phyloP scores from a whole-genome alignment of 2,888 invertebrate species.

The Auanema sp. region DNA sequence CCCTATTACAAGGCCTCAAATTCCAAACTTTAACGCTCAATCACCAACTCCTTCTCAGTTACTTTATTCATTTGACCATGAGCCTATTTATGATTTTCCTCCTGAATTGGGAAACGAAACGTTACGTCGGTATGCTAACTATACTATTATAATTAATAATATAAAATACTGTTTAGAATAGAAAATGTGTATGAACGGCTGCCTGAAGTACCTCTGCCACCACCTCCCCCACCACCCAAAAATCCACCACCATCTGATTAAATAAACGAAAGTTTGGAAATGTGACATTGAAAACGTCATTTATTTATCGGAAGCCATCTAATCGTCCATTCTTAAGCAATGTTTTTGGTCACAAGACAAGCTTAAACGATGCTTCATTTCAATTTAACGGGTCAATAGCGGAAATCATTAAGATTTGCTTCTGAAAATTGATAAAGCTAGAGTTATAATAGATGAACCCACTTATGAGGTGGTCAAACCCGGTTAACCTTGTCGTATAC shows the following conservation, averaged over 20 bases:
- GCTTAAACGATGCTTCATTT: no score
- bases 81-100: conserved; percentile 56
- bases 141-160: not conserved
- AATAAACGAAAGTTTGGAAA: no score
- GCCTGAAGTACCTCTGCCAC: not conserved
- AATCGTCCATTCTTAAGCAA: no score
- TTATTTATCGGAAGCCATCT: no score
- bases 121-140: not conserved
- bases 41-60: conserved; percentile 54
- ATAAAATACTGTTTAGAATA: not conserved
- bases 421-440: no score
- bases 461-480: no score
- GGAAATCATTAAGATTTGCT: no score
- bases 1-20: conserved; percentile 34
- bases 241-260: conserved; percentile 1
- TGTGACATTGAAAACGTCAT: no score
- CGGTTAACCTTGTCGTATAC: no score
- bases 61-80: conserved; percentile 57
- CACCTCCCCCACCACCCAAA: conserved; percentile 2
- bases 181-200: not conserved
- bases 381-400: no score
- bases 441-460: no score
- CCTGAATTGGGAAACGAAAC: conserved; percentile 32
- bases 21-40: conserved; percentile 37
- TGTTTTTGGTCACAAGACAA: no score